These are phyloP conservation scores for Atlantisia rogersi DNA, from an alignment of 2,113 vertebrate genomes.

Conservation along the genomic window DNA sequence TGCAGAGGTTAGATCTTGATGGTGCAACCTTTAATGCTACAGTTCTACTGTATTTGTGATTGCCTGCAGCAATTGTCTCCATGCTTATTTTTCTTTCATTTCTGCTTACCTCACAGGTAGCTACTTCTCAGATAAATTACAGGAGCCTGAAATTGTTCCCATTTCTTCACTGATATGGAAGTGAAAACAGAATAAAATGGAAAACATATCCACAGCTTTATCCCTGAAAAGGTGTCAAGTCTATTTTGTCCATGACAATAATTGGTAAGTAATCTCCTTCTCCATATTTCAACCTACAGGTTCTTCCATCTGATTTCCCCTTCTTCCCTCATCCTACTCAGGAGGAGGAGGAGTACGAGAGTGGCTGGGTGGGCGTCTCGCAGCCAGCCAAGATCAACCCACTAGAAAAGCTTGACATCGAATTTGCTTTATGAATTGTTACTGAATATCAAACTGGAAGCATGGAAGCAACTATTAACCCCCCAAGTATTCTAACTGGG, in stretches of 20 bases:
- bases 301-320: neutral
- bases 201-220: neutral
- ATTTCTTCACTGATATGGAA: neutral
- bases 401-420: neutral
- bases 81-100: neutral
- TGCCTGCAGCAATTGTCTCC: neutral
- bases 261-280: neutral
- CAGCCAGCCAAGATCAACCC: neutral
- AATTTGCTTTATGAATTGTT: neutral
- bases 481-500: neutral
- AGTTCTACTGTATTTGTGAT: neutral
- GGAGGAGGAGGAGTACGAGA: accelerated
- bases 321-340: neutral
- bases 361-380: neutral
- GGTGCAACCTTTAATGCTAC: neutral
- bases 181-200: neutral
- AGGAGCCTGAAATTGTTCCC: neutral
- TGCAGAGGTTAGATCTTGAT: neutral
- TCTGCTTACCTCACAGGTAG: neutral
- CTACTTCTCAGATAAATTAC: neutral
- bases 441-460: neutral
- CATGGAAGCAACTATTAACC: neutral
- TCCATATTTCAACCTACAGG: neutral
- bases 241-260: neutral
- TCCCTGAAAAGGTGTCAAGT: accelerated